These are phyloP conservation scores for Actinemys pallida DNA, from an alignment of 2,113 vertebrate genomes.

Conservation along the genomic window DNA sequence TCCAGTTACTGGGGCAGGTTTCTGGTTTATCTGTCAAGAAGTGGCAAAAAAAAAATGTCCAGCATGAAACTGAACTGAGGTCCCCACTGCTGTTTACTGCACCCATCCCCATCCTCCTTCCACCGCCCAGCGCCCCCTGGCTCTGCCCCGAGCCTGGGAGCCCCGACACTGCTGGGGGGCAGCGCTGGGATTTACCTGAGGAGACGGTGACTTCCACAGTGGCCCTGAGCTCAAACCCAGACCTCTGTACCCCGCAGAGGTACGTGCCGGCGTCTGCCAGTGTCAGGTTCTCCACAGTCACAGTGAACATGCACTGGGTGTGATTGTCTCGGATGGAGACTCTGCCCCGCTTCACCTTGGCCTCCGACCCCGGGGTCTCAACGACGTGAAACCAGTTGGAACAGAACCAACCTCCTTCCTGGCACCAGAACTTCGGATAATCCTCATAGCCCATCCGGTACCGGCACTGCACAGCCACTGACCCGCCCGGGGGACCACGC, in stretches of 20 bases:
- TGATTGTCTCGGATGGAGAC: not conserved
- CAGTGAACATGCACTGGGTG: accelerated
- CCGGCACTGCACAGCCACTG: not conserved
- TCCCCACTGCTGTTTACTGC: too few species aligned
- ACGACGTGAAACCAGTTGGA: not conserved
- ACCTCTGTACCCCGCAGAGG: not conserved
- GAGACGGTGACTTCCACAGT: not conserved
- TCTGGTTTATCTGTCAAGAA: too few species aligned
- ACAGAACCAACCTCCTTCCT: not conserved
- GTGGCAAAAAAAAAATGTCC: too few species aligned
- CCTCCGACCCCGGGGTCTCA: not conserved
- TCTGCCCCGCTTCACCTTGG: not conserved
- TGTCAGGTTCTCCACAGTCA: not conserved
- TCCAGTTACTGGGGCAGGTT: too few species aligned
- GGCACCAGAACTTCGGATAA: not conserved
- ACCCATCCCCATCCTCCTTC: too few species aligned
- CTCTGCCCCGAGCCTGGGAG: not conserved
- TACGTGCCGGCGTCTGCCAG: not conserved
- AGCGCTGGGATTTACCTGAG: not conserved
- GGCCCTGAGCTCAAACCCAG: not conserved
- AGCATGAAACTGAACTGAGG: too few species aligned
- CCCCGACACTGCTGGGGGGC: not conserved
- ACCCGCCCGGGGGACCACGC: not conserved
- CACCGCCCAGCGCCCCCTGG: too few species aligned
- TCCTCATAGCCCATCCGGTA: not conserved